Conservation (phyloP, 2,888 invertebrate genomes). For the Agriopis marginaria region DNA sequence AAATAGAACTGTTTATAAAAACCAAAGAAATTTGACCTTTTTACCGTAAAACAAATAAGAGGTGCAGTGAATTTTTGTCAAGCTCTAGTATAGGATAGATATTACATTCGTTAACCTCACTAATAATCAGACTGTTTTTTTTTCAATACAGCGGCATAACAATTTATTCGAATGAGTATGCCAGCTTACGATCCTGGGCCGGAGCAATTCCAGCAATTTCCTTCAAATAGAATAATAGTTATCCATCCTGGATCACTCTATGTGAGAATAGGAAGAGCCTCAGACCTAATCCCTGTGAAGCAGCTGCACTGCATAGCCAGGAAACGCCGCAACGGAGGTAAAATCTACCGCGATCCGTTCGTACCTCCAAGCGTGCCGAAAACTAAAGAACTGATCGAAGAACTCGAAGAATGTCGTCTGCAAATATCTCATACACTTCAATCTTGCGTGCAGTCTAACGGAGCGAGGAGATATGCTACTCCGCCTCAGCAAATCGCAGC, state of each 20-base stretch:
- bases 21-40: too few relatives aligned
- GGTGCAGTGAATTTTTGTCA: too few relatives aligned
- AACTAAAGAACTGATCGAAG: conserved; percentile 90
- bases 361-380: conserved; percentile 88
- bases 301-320: conserved; percentile 95
- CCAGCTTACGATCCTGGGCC: conserved; percentile 73
- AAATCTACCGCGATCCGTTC: conserved; percentile 87
- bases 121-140: not conserved
- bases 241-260: conserved; percentile 97
- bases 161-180: conserved; percentile 63
- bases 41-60: too few relatives aligned
- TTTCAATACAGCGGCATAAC: not conserved
- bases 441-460: conserved; percentile 93
- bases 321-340: conserved; percentile 84
- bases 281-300: conserved; percentile 94
- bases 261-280: conserved; percentile 95
- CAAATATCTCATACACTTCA: conserved; percentile 95
- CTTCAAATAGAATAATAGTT: conserved; percentile 94
- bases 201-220: conserved; percentile 87
- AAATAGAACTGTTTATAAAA: too few relatives aligned
- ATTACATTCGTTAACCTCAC: not conserved
- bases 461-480: conserved; percentile 92
- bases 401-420: conserved; percentile 93
- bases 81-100: too few relatives aligned
- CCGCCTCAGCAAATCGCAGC: conserved; percentile 96